A percentile compares a stretch with the other conserved stretches of the same genome.
Evolutionary conservation across 2,888 invertebrate species (phyloP).

Genomic region (Lasioglossum oenotherae): DNA sequence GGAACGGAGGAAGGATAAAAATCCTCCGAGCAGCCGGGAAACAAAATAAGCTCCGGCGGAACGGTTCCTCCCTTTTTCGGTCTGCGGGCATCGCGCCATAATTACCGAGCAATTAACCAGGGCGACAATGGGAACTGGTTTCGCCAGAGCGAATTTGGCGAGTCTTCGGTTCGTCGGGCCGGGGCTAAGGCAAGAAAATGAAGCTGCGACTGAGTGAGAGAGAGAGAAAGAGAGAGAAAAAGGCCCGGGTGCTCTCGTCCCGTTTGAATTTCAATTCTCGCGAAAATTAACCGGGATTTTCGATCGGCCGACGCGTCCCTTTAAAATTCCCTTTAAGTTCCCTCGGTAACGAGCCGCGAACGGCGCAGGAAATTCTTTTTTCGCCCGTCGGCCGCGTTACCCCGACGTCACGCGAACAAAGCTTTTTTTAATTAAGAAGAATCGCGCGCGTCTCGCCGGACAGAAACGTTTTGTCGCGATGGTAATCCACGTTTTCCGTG

Average conservation of each 20-base stretch:
- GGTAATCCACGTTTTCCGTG: slow-evolving; percentile 12
- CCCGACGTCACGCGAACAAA: slow-evolving; percentile 28
- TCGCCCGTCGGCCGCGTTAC: neutral
- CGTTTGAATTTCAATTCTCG: slow-evolving; percentile 72
- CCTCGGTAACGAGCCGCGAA: slow-evolving; percentile 49
- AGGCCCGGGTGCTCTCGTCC: neutral
- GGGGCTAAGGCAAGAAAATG: slow-evolving; percentile 7
- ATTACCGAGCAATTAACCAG: slow-evolving; percentile 75
- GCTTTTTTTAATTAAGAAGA: slow-evolving; percentile 54
- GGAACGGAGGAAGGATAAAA: slow-evolving; percentile 8
- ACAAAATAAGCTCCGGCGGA: slow-evolving; percentile 31
- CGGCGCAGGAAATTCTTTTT: slow-evolving; percentile 15
- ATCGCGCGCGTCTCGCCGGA: slow-evolving; percentile 23
- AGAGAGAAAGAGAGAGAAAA: neutral
- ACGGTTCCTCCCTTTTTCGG: slow-evolving; percentile 17
- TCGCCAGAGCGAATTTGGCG: slow-evolving; percentile 61
- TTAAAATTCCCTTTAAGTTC: slow-evolving; percentile 46
- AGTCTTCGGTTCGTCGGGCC: slow-evolving; percentile 5
- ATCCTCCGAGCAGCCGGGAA: slow-evolving; percentile 21
- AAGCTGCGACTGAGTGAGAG: neutral
- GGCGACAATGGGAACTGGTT: slow-evolving; percentile 72
- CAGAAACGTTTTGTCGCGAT: slow-evolving; percentile 20
- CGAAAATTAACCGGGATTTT: slow-evolving; percentile 59
- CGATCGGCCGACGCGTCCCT: slow-evolving; percentile 28
- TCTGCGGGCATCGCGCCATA: slow-evolving; percentile 53